Evolutionary conservation across 2,797 vertebrate species (phyloP), one percentile per base, ranked within the genome.

Genomic region (Coccyzus lansbergi): DNA sequence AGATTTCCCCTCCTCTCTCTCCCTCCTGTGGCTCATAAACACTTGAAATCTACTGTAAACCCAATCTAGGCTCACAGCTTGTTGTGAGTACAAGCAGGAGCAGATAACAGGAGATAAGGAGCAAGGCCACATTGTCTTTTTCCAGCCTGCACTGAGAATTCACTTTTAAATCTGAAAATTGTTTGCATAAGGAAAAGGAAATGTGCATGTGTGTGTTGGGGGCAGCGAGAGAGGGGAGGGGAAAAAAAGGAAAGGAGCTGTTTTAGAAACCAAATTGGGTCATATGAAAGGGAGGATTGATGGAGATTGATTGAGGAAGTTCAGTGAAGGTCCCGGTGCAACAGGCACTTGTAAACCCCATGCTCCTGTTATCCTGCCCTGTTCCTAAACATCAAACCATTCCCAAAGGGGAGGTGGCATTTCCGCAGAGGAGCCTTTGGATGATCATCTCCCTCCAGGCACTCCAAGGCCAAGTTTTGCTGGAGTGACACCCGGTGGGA

Each of bases 101-200:
- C 79, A 96, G 93, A 96, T 95, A 96, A 75, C 88, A 40, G 83
- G 62, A 97, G 96, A 97, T 97, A 97, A 96, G 94, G 68, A 74
- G 69, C 5, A 11, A 60, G 80, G 48, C 84, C 72, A 15, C 91
- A 93, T 94, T 94, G 95, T 96, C 92, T 75, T 88, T 92, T 80
- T 69, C 68, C 94, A 90, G 76, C 71, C 83, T 79, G 81, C 52
- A 7, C 34, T n/a, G 60, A 16, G 81, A 80, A 91, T 44, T 92
- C 46, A 9, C 85, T 91, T 94, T 90, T 60, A 72, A 96, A 95
- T 93, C 87, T 82, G 92, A 87, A 94, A 96, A 91, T 63, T 94
- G 89, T 94, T 90, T 92, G 91, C 78, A 90, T 59, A 83, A 95
- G 94, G 95, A 88, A 95, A 93, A 93, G 96, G 92, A 96, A 96